Evolutionary conservation across 2,797 vertebrate genomes (phyloP).

Genomic region (Sebastes oblongus): DNA sequence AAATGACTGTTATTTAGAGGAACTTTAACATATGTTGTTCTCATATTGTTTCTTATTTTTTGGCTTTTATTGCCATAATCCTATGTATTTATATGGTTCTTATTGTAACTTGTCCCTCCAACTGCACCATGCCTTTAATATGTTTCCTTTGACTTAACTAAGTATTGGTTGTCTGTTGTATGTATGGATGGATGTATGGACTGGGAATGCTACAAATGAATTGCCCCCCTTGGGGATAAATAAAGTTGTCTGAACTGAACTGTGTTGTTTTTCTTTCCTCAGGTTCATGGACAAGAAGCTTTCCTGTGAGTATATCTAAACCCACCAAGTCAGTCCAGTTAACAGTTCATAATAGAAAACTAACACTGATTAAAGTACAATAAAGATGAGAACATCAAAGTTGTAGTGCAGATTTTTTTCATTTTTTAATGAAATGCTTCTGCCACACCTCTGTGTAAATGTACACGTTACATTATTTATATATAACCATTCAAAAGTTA

Average conservation of each 20-base stretch:
- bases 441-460: not conserved
- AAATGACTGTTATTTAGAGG: too few relatives aligned
- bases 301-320: slow-evolving; percentile 85
- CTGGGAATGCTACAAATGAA: too few relatives aligned
- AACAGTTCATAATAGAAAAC: not conserved
- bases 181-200: too few relatives aligned
- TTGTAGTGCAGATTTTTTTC: not conserved
- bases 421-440: not conserved
- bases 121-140: too few relatives aligned
- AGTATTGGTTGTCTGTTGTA: not conserved
- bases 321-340: not conserved
- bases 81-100: too few relatives aligned
- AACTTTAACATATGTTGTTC: too few relatives aligned
- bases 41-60: too few relatives aligned
- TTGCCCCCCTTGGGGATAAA: too few relatives aligned
- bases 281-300: slow-evolving; percentile 99
- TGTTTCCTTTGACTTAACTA: too few relatives aligned
- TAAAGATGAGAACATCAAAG: not conserved
- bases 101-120: too few relatives aligned
- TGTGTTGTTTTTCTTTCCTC: not conserved
- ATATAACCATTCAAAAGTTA: not conserved
- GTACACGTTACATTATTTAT: not conserved
- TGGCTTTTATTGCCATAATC: too few relatives aligned
- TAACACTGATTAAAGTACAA: not conserved
- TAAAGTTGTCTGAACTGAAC: too few relatives aligned